These are phyloP conservation scores for Yponomeuta cagnagella DNA, from an alignment of 2,888 invertebrate species.

Conservation along the genomic window DNA sequence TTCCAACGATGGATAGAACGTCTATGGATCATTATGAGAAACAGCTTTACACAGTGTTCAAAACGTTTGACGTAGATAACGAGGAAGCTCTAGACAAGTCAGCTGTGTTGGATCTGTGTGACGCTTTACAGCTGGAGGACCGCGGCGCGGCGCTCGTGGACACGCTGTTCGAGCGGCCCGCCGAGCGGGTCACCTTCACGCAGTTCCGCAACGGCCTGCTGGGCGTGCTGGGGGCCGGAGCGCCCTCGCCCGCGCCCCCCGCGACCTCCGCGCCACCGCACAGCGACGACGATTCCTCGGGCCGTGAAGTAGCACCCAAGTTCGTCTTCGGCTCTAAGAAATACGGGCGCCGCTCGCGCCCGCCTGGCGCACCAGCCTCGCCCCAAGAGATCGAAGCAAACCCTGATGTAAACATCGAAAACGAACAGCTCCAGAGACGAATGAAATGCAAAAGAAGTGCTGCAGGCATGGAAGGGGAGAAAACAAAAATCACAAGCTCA, in stretches of 20 bases:
- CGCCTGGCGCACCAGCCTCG: constrained; percentile 47
- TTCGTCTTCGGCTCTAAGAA: constrained; percentile 84
- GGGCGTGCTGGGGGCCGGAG: constrained; percentile 76
- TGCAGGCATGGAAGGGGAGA: constrained; percentile 45
- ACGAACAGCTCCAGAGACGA: constrained; percentile 31
- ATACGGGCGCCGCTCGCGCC: constrained; percentile 83
- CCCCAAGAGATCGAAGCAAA: constrained; percentile 22
- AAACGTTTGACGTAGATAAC: constrained; percentile 84
- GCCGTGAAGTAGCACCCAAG: constrained; percentile 83
- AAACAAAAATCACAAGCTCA: constrained; percentile 20
- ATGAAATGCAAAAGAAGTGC: constrained; percentile 46
- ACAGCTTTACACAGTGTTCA: constrained; percentile 86
- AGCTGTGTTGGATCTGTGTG: constrained; percentile 82
- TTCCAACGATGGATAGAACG: constrained; percentile 46
- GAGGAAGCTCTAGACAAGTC: constrained; percentile 80
- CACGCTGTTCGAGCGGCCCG: constrained; percentile 70
- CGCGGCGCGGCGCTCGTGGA: constrained; percentile 79
- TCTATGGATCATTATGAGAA: constrained; percentile 85
- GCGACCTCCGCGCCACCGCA: constrained; percentile 30
- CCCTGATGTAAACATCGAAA: constrained; percentile 30
- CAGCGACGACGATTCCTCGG: constrained; percentile 76
- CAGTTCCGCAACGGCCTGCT: constrained; percentile 87
- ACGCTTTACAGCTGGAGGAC: constrained; percentile 85
- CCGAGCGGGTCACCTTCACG: constrained; percentile 77
- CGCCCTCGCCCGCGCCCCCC: constrained; percentile 28